A percentile compares a stretch with the other conserved stretches of the same genome.
Conservation (phyloP, 2,888 invertebrate species). For the Aphodius sticticus region DNA sequence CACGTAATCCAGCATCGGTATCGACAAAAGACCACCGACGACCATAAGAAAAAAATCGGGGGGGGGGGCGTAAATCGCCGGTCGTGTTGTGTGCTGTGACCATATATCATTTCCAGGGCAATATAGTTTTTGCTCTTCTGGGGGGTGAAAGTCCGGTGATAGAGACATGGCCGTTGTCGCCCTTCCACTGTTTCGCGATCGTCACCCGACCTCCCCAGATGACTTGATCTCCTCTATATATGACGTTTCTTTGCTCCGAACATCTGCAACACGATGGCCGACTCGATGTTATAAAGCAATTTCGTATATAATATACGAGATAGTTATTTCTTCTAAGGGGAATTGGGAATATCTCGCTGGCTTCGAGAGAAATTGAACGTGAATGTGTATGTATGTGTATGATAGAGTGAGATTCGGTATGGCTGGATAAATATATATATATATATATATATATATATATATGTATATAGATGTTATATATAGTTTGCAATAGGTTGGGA, state of each 20-base stretch:
- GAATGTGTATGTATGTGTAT: background rate
- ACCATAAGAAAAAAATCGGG: background rate
- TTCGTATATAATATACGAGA: slow-evolving; percentile 19
- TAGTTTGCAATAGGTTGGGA: background rate
- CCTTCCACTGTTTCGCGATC: slow-evolving; percentile 13
- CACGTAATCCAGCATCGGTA: background rate
- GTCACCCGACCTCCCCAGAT: slow-evolving; percentile 15
- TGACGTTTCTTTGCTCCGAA: slow-evolving; percentile 22
- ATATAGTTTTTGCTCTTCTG: slow-evolving; percentile 47
- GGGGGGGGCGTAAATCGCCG: slow-evolving; percentile 43
- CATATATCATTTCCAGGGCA: slow-evolving; percentile 48
- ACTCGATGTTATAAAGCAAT: slow-evolving; percentile 16
- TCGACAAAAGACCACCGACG: slow-evolving; percentile 13
- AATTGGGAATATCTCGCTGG: slow-evolving; percentile 12
- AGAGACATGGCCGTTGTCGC: slow-evolving; percentile 12
- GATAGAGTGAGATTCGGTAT: too few species aligned
- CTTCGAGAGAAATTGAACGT: background rate
- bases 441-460: too few species aligned
- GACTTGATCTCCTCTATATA: slow-evolving; percentile 23
- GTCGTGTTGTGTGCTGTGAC: slow-evolving; percentile 39
- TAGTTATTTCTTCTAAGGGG: slow-evolving; percentile 21
- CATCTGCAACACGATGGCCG: slow-evolving; percentile 24
- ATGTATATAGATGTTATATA: background rate
- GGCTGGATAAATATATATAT: too few species aligned
- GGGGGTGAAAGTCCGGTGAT: slow-evolving; percentile 12